Evolutionary conservation across 2,888 invertebrate genomes (phyloP), one percentile per base, ranked within the genome.

Genomic region (Hydrotaea cyrtoneurina): DNA sequence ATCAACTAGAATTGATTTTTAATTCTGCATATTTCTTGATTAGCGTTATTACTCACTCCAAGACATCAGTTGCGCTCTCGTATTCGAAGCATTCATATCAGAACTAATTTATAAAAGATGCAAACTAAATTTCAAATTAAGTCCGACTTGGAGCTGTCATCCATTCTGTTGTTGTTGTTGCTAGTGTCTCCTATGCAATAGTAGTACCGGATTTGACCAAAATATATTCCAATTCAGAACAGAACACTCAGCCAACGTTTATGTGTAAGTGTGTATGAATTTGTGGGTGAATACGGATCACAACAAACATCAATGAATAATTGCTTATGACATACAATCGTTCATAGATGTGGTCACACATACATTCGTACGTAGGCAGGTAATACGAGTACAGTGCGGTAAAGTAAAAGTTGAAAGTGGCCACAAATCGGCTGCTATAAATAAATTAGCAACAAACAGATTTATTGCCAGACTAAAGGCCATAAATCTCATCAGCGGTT

Each of bases 1-100:
- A 59, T 59, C 26, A 26, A 10, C 23, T 26, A 26, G 26, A 59
- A 59, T 59, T 59, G 59, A 59, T 59, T 59, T 59, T 59, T 59
- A 59, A 59, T 59, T 26, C 26, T 23, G 1, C n/a, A n/a, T n/a
- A n/a, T 21, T 21, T 26, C 59, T 59, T 59, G 15, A 26, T 59
- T 50, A 50, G 50, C n/a, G n/a, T 50, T 50, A n/a, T 50, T 50
- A 50, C n/a, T 50, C 50, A 50, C n/a, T 50, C n/a, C 50, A 13
- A 50, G 31, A 31, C 31, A 31, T 13, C 26, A 59, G 26, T 59
- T 23, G 59, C 26, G 8, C 11, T 59, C 11, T 59, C 13, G 13
- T 59, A 11, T 26, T 15, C 26, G 15, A 23, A 26, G 26, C 26
- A 59, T 59, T 59, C 59, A 59, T 26, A 23, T 50, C 59, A 59